Evolutionary conservation across 2,113 vertebrate species (phyloP).

Genomic region (Anoura caudifer): DNA sequence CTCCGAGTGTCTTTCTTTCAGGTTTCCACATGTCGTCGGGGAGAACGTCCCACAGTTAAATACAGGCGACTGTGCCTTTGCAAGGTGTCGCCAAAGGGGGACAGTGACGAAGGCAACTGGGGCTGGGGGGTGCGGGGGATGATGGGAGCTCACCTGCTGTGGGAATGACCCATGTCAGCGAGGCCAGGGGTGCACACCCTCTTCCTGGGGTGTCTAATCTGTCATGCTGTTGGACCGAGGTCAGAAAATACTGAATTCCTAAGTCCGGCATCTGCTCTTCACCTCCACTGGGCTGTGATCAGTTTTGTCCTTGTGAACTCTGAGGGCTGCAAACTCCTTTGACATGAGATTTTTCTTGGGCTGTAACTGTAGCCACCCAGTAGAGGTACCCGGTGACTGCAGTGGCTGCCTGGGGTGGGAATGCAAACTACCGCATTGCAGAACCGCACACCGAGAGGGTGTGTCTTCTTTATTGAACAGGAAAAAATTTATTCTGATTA

Average conservation of each 20-base stretch:
- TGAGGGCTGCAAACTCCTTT: no score
- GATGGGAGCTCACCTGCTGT: background rate
- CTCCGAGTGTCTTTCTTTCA: background rate
- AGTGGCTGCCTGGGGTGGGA: background rate
- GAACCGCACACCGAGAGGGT: background rate
- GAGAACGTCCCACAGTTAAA: no score
- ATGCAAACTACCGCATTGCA: background rate
- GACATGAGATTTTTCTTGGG: background rate
- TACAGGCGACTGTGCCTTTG: background rate
- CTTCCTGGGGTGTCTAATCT: fast-evolving
- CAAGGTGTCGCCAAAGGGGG: background rate
- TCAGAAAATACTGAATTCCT: background rate
- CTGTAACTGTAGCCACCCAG: background rate
- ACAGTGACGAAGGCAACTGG: background rate
- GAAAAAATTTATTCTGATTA: background rate
- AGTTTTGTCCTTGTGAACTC: background rate
- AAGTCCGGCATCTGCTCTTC: background rate
- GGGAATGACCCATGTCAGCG: background rate
- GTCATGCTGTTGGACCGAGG: no score
- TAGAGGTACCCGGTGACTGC: background rate
- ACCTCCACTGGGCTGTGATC: no score
- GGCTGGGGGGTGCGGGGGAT: background rate
- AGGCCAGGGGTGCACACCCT: background rate
- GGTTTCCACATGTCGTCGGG: background rate
- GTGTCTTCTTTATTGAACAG: background rate